These are phyloP conservation scores for Drosophila obscura DNA, from an alignment of 1,140 invertebrate genomes.

Conservation along the genomic window DNA sequence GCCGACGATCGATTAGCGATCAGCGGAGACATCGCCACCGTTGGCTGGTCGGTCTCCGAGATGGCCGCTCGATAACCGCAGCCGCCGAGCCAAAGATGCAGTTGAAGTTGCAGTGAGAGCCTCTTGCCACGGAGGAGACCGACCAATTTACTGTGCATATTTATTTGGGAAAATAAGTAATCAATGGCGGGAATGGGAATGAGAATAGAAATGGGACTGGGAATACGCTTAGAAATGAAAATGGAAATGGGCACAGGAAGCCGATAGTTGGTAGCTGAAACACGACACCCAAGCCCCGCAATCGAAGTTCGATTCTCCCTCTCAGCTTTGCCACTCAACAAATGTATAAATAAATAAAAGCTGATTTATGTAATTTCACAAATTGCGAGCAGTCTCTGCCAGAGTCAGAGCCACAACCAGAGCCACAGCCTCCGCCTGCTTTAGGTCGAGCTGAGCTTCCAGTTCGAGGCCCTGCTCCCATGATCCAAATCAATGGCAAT, in stretches of 20 bases:
- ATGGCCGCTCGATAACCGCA: slow-evolving; percentile 66
- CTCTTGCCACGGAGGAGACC: slow-evolving; percentile 32
- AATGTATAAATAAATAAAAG: slow-evolving; percentile 80
- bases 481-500: slow-evolving; percentile 77
- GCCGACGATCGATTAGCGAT: slow-evolving; percentile 71
- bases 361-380: slow-evolving; percentile 81
- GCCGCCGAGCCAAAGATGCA: neutral
- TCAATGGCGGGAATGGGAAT: slow-evolving; percentile 53
- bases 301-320: neutral
- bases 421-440: slow-evolving; percentile 10
- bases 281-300: slow-evolving; percentile 37
- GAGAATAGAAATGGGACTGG: slow-evolving; percentile 21
- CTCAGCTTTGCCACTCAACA: slow-evolving; percentile 43
- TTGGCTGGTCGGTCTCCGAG: slow-evolving; percentile 28
- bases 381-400: slow-evolving; percentile 56
- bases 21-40: slow-evolving; percentile 30
- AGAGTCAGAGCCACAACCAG: too few species aligned
- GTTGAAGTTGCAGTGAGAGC: slow-evolving; percentile 23
- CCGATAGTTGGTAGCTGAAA: slow-evolving; percentile 29
- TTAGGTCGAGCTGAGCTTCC: slow-evolving; percentile 1
- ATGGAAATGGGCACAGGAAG: slow-evolving; percentile 51
- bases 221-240: slow-evolving; percentile 23
- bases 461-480: slow-evolving; percentile 26
- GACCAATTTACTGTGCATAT: slow-evolving; percentile 78
- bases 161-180: slow-evolving; percentile 82